Conservation (phyloP, 2,888 invertebrate species). For the Scaptomyza cyrtandrae region DNA sequence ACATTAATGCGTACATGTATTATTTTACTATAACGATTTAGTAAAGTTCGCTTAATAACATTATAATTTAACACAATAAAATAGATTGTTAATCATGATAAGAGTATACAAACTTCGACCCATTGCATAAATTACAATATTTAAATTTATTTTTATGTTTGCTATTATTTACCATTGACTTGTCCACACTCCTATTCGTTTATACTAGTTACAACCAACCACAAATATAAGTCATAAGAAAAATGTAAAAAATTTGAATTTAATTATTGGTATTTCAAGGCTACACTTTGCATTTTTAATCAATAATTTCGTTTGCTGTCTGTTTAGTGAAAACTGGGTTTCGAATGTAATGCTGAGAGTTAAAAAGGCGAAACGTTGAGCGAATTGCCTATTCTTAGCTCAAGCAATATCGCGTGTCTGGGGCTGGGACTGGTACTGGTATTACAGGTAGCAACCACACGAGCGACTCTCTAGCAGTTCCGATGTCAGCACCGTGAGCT, state of each 20-base stretch:
- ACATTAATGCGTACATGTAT: neutral
- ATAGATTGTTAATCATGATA: neutral
- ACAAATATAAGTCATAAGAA: conserved; percentile 50
- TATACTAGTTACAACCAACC: conserved; percentile 36
- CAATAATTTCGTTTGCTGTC: conserved; percentile 8
- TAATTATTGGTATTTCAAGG: conserved; percentile 28
- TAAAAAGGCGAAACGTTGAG: neutral
- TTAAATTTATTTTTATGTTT: conserved; percentile 11
- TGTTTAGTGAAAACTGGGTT: conserved; percentile 4
- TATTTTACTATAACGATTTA: neutral
- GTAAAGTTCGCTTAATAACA: neutral
- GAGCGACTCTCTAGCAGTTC: conserved; percentile 9
- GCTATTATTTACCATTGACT: conserved; percentile 6
- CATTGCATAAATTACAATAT: neutral
- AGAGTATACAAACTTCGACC: conserved; percentile 19
- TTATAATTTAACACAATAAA: neutral
- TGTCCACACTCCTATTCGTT: neutral
- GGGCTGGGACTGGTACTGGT: neutral
- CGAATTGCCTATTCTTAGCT: neutral
- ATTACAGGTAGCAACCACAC: conserved; percentile 11
- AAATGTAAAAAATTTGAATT: conserved; percentile 55
- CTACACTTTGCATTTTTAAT: conserved; percentile 8
- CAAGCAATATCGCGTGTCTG: conserved; percentile 8
- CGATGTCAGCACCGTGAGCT: conserved; percentile 30
- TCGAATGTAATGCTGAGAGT: conserved; percentile 3